These are phyloP conservation scores for Xerus rutilus DNA, from an alignment of 2,797 vertebrate genomes.

Conservation along the genomic window DNA sequence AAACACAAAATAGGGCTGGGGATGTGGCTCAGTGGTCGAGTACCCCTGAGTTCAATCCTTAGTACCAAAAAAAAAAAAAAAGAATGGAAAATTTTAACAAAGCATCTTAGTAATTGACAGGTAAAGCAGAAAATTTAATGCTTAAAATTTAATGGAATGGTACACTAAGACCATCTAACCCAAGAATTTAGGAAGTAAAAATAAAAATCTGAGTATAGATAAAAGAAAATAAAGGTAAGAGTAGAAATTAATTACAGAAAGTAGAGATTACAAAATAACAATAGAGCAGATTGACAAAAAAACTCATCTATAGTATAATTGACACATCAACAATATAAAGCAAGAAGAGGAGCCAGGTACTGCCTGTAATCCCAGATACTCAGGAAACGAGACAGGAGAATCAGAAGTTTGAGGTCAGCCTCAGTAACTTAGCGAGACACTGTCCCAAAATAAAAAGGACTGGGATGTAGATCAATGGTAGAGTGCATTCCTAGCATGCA, in stretches of 20 bases:
- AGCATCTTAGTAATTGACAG: background rate
- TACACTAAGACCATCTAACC: background rate
- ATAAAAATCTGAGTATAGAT: conserved; percentile 13
- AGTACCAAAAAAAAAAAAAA: no score
- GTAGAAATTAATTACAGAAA: conserved; percentile 11
- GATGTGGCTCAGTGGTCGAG: no score
- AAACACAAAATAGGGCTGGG: no score
- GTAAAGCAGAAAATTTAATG: background rate
- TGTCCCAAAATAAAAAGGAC: background rate
- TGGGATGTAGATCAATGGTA: background rate
- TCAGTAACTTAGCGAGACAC: background rate
- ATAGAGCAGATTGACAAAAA: background rate
- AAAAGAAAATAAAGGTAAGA: conserved; percentile 29
- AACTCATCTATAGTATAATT: background rate
- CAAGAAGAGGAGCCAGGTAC: background rate
- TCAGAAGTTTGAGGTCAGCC: background rate
- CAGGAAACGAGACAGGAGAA: background rate
- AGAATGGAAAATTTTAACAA: conserved; percentile 31
- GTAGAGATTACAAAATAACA: background rate
- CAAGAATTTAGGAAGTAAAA: conserved; percentile 4
- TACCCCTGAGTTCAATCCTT: no score
- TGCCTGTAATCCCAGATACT: background rate
- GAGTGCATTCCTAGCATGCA: no score
- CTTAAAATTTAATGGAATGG: background rate
- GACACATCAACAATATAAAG: background rate